Base-by-base conservation (phyloP, 2,888 invertebrate species). In the Drosophila flavopinicola region DNA sequence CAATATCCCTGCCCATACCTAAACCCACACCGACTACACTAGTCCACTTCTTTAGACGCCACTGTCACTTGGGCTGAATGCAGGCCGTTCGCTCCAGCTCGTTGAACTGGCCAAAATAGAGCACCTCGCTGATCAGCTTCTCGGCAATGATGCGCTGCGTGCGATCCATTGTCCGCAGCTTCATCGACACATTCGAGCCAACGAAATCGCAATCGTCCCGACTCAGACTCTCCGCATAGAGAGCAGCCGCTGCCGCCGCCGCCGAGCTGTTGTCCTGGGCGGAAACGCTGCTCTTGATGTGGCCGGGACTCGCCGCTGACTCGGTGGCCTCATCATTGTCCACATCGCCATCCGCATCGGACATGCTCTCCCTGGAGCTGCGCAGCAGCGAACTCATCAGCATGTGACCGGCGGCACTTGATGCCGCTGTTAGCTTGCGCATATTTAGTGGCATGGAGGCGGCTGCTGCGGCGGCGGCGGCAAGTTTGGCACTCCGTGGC, bases 101-200 rank as follows among this genome's bases (percentile, higher is more conserved):
- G 59, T 89, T 90, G 61, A 90, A 89, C 53, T 90, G 90, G 0
- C 90, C 90, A 60, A 87, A 90, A 65, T 88, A 90, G 54, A 90
- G 84, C 61, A 90, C 90, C 77, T 90, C 90, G 57, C 90, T 87
- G 58, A 90, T 90, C 11, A 90, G 87, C 59, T 90, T 90, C 75
- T 90, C 90, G 57, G 90, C 90, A 41, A 90, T 90, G 57, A 90
- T 90, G 59, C 90, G 79, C 66, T 90, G 90, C 24, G 90, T 90
- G 10, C 90, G 89, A 63, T 90, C 90, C 90, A 90, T 90, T 1
- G 89, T 78, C 10, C 90, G 84, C 58, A 90, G 70, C 48, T 90
- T 90, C 60, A 90, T 77, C 17, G 90, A 88, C 20, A 90, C 90
- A 75, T 90, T 90, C 24, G 90, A 90, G 2, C 90, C 90, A 23